phyloP scores from a whole-genome alignment of 2,888 invertebrate genomes.

The Furcula furcula region DNA sequence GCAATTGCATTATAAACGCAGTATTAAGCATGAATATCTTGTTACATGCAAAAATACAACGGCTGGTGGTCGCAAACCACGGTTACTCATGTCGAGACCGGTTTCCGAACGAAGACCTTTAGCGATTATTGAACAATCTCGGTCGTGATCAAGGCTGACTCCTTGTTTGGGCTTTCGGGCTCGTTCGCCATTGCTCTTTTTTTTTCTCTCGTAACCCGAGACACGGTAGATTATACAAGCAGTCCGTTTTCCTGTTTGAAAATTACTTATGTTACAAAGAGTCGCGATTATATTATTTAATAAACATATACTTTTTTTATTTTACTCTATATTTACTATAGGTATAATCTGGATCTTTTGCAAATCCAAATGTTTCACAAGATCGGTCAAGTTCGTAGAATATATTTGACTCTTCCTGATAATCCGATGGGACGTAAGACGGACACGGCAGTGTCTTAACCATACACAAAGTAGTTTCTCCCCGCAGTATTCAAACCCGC shows the following conservation, averaged over 20 bases:
- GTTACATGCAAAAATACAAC: constrained; percentile 64
- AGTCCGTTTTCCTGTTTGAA: constrained; percentile 18
- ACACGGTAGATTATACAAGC: constrained; percentile 21
- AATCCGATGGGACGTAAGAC: no score
- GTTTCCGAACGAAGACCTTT: constrained; percentile 44
- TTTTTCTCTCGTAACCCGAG: constrained; percentile 16
- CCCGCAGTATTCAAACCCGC: no score
- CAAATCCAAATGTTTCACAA: no score
- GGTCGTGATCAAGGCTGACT: constrained; percentile 39
- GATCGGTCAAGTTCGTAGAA: no score
- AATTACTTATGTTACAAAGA: constrained; percentile 11
- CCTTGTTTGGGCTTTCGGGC: constrained; percentile 40
- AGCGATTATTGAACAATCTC: constrained; percentile 39
- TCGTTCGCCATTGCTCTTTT: constrained; percentile 19
- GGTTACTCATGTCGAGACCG: constrained; percentile 57
- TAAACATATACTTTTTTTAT: no score
- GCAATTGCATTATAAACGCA: constrained; percentile 43
- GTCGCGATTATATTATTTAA: constrained; percentile 1
- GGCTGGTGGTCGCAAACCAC: constrained; percentile 38
- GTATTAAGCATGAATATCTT: constrained; percentile 46
- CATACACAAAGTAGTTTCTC: no score
- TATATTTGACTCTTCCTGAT: no score
- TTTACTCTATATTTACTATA: neutral
- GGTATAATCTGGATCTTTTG: no score
- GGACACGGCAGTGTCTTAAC: no score